phyloP scores from a whole-genome alignment of 2,113 vertebrate species.

The Coptodon rendalli region DNA sequence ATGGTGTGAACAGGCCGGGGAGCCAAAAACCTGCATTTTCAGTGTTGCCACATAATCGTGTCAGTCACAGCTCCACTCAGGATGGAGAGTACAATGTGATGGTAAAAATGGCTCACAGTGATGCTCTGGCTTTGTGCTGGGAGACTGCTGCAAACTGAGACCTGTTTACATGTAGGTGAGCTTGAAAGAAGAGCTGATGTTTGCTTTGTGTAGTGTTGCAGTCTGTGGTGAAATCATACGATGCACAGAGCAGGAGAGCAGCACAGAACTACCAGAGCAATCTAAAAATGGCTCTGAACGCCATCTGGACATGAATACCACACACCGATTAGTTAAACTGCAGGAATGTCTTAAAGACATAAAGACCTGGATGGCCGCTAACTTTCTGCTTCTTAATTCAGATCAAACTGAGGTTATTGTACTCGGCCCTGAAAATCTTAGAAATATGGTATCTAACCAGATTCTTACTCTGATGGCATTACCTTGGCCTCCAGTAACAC shows the following conservation, averaged over 20 bases:
- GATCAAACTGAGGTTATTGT: background rate
- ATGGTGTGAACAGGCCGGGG: background rate
- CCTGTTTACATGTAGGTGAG: background rate
- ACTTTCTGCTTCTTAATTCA: background rate
- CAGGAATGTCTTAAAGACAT: background rate
- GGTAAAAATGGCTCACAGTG: background rate
- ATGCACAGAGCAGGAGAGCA: background rate
- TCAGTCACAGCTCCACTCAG: background rate
- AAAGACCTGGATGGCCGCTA: background rate
- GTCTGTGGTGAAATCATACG: background rate
- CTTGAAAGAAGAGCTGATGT: background rate
- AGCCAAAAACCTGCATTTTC: background rate
- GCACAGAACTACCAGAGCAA: background rate
- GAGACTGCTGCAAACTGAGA: background rate
- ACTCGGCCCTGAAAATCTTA: rapidly evolving
- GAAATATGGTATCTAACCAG: rapidly evolving
- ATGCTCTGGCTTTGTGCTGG: background rate
- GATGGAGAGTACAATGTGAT: background rate
- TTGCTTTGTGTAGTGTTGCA: background rate
- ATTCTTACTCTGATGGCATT: no score
- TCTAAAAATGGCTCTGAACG: background rate
- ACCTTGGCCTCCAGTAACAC: rapidly evolving
- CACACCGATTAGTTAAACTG: rapidly evolving
- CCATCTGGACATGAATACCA: background rate
- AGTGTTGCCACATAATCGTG: background rate